Percentiles rank a stretch among this genome's conserved stretches.
phyloP scores from a whole-genome alignment of 1,140 invertebrate genomes.

The Metopolophium dirhodum region DNA sequence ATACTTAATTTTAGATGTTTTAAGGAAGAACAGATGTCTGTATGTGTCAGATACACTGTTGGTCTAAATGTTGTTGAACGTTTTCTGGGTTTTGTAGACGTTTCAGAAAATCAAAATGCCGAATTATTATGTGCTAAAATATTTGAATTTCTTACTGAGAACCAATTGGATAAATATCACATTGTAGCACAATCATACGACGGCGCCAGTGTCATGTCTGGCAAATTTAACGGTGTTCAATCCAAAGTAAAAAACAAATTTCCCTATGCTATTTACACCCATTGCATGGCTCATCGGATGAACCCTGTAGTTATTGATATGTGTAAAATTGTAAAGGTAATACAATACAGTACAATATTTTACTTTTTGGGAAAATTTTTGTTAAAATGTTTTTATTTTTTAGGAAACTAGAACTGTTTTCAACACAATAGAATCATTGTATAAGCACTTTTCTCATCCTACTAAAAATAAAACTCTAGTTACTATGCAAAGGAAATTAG shows the following conservation, averaged over 20 bases:
- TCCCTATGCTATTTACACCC: conserved; percentile 1
- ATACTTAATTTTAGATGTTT: neutral
- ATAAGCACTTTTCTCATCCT: too few species aligned
- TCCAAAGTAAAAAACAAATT: conserved; percentile 21
- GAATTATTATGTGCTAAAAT: neutral
- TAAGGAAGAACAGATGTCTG: neutral
- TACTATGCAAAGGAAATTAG: too few species aligned
- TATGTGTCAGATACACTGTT: neutral
- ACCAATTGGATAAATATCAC: neutral
- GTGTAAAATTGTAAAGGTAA: too few species aligned
- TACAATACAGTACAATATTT: too few species aligned
- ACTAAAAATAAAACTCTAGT: too few species aligned
- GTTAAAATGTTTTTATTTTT: too few species aligned
- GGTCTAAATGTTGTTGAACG: neutral
- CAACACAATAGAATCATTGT: too few species aligned
- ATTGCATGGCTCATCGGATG: neutral
- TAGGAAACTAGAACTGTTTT: too few species aligned
- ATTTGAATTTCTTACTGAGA: neutral
- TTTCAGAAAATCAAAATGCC: neutral
- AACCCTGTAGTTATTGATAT: too few species aligned
- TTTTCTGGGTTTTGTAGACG: neutral
- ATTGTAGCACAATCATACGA: neutral
- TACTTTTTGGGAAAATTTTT: too few species aligned
- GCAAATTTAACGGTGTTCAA: conserved; percentile 46
- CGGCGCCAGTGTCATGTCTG: neutral